Evolutionary conservation across 1,140 invertebrate species (phyloP), one percentile per base, ranked within the genome.

Genomic region (Acromyrmex echinatior): DNA sequence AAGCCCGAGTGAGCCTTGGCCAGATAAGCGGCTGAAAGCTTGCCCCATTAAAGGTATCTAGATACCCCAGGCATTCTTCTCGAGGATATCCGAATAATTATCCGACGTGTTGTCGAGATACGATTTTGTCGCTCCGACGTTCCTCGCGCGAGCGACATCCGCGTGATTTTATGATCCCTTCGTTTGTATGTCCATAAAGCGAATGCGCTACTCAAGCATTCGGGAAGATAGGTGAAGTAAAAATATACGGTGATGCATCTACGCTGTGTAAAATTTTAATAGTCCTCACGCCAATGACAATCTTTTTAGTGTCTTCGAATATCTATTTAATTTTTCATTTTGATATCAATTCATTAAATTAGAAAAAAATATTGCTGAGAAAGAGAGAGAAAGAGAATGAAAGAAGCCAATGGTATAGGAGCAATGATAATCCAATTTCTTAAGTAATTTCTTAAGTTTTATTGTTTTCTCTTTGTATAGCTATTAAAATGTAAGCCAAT

Each of bases 21-120:
- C 90, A 93, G 93, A 94, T 94, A 94, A 94, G 80, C 92, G 88
- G 91, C 90, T 94, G 93, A 94, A 94, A 94, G 93, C 93, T 93
- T 94, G 93, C 93, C 88, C 93, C 93, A 94, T 94, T 94, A 94
- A 94, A 93, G 93, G 90, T 92, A 94, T 94, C 93, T 93, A 91
- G 93, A 94, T 93, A 94, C 78, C 87, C 92, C 77, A 90, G 87
- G 93, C 91, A 92, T 92, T 93, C 91, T 93, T 92, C 92, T 93
- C 90, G 90, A 88, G 92, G 92, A 93, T 93, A 93, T 93, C 92
- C 90, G 91, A 94, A 92, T 94, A 94, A 94, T 94, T 94, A 94
- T 94, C 93, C 92, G 90, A 93, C 92, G 89, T 91, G 86, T 92
- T 90, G 76, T 68, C 84, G 87, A 93, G 91, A 93, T 93, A 94